Base-by-base conservation (phyloP, 1,140 invertebrate species). In the Mizuhopecten yessoensis region DNA sequence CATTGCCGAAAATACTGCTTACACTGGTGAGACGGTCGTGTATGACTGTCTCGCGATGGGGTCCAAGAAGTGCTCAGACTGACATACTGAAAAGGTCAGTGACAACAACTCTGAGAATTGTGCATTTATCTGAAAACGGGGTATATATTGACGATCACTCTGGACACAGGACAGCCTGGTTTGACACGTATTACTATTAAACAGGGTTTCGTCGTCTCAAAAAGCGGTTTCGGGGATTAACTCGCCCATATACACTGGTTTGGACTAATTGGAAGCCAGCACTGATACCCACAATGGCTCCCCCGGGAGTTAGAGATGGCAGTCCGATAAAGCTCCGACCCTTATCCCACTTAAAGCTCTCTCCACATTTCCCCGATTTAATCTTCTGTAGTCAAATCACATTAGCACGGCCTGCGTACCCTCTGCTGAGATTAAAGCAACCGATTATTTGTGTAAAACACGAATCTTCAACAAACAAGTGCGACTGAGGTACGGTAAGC, bases 351-450 rank as follows among this genome's bases (percentile, higher is more conserved):
- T 57, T n/a, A 20, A 57, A 57, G 45, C 45, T 17, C 45, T 57
- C 45, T 57, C 45, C 7, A 57, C 15, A 23, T 57, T 57, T 57
- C 45, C 23, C 57, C 57, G 57, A 75, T 75, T 75, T 75, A 75
- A 75, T 75, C 57, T 75, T 57, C n/a, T 75, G 23, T 29, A 75
- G 57, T 75, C 57, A 75, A n/a, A 75, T 5, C n/a, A 75, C 57
- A 75, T 75, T n/a, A 75, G 11, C 57, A 75, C 9, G 57, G 11
- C 57, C n/a, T 17, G 57, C 23, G n/a, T 75, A 29, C 23, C 57
- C n/a, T 75, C 57, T n/a, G 57, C 23, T 15, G 45, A 20, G 45
- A 57, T 7, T 57, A 57, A 57, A 57, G 45, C 2, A 57, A 57
- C 45, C 45, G 23, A 57, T 15, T 57, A 57, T 57, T 57, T 57